Conservation (phyloP, 2,113 vertebrate genomes). For the Capra hircus region DNA sequence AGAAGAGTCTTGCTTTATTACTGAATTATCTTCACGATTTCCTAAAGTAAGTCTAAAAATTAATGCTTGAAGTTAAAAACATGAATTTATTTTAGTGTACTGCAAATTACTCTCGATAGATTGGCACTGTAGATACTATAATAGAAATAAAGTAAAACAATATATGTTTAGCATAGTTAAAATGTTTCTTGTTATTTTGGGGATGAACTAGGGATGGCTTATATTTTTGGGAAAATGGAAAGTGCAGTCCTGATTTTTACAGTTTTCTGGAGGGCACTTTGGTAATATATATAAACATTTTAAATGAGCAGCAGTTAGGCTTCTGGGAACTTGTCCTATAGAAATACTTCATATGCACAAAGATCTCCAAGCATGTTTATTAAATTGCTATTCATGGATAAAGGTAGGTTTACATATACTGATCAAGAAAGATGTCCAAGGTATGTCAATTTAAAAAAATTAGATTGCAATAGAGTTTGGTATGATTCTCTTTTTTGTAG, state of each 20-base stretch:
- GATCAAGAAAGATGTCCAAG: background rate
- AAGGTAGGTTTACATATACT: background rate
- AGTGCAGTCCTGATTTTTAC: background rate
- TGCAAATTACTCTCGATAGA: background rate
- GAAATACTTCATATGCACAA: background rate
- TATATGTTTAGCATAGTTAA: background rate
- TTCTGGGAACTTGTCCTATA: background rate
- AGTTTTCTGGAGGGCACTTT: background rate
- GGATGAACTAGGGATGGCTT: background rate
- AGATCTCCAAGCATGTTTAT: background rate
- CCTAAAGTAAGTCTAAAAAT: slow-evolving; percentile 89
- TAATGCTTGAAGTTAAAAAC: background rate
- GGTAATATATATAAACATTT: background rate
- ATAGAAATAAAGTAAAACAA: background rate
- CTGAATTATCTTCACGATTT: slow-evolving; percentile 98
- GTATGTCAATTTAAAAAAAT: background rate
- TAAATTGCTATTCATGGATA: background rate
- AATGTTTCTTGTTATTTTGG: background rate
- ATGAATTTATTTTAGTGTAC: background rate
- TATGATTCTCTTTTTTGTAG: background rate
- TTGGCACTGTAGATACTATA: background rate
- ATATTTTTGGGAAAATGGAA: background rate
- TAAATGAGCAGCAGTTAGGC: background rate
- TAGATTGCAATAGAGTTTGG: background rate
- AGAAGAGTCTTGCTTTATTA: slow-evolving; percentile 97